Conservation (phyloP, 2,113 vertebrate genomes). For the Nanorana parkeri region DNA sequence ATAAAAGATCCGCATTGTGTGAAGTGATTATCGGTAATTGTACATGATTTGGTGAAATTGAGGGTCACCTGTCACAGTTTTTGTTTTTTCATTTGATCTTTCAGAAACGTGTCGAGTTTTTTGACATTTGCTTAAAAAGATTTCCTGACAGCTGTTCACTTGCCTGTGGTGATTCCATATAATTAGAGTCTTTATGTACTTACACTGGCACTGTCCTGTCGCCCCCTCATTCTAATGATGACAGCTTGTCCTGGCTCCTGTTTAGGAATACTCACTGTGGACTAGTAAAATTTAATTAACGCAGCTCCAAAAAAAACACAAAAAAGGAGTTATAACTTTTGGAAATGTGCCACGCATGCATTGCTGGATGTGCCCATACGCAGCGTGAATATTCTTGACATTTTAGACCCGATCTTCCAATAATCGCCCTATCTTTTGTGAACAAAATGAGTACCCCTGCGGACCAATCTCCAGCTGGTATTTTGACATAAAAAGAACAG, state of each 20-base stretch:
- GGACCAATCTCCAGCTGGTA: no score
- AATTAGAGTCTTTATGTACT: conserved; percentile 49
- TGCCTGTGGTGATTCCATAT: conserved; percentile 37
- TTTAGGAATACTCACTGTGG: conserved; percentile 7
- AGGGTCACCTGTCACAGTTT: conserved; percentile 37
- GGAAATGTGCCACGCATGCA: no score
- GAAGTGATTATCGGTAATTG: conserved; percentile 16
- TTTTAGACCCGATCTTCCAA: no score
- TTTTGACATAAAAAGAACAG: no score
- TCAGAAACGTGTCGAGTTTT: conserved; percentile 25
- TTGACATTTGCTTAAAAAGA: conserved; percentile 42
- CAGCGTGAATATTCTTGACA: no score
- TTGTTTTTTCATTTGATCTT: conserved; percentile 31
- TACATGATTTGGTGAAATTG: conserved; percentile 31
- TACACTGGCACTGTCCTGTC: conserved; percentile 12
- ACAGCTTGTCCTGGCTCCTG: background rate
- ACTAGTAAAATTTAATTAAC: background rate
- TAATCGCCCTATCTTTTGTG: no score
- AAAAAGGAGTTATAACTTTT: background rate
- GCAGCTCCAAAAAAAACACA: background rate
- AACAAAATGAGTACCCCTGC: no score
- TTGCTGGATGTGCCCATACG: no score
- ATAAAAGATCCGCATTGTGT: background rate
- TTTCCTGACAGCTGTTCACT: conserved; percentile 49
- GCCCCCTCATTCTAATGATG: conserved; percentile 34